Evolutionary conservation across 2,888 invertebrate genomes (phyloP).

Genomic region (Drosophila borborema): DNA sequence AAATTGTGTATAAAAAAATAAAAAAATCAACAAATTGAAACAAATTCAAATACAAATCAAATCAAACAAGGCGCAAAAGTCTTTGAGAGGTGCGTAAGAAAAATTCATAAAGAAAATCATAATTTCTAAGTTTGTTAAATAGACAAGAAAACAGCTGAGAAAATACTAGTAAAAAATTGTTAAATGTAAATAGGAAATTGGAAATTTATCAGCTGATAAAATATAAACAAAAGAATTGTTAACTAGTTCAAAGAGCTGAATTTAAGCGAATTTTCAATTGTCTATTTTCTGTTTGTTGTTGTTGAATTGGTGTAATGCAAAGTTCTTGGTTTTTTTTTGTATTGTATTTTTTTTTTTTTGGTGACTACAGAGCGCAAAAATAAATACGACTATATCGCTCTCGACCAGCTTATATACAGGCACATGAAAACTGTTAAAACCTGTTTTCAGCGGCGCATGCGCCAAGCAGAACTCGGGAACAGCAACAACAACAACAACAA

Average conservation of each 20-base stretch:
- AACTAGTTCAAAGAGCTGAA: constrained; percentile 3
- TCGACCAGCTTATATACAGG: constrained; percentile 23
- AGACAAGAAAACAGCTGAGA: constrained; percentile 46
- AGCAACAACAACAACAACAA: constrained; percentile 24
- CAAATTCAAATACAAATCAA: constrained; percentile 19
- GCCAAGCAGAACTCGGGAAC: constrained; percentile 57
- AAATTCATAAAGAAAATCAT: neutral
- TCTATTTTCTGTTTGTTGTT: constrained; percentile 19
- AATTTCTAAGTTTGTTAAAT: neutral
- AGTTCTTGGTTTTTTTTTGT: constrained; percentile 28
- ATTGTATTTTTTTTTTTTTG: constrained; percentile 10
- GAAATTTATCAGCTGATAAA: constrained; percentile 44
- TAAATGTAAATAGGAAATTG: constrained; percentile 33
- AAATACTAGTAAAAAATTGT: constrained; percentile 26
- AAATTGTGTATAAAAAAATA: constrained; percentile 27
- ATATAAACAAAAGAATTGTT: constrained; percentile 29
- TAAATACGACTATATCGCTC: constrained; percentile 43
- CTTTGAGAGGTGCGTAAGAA: constrained; percentile 49
- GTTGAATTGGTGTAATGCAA: constrained; percentile 40
- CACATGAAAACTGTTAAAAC: constrained; percentile 68
- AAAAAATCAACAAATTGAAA: constrained; percentile 25
- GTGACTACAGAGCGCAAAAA: constrained; percentile 34
- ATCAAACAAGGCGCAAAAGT: constrained; percentile 22
- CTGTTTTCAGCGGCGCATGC: constrained; percentile 65
- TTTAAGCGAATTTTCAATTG: constrained; percentile 24